A percentile compares a stretch with the other conserved stretches of the same genome.
Conservation (phyloP, 2,113 vertebrate species). For the Felis catus region F.catus_Fca126_mat1.0 CM031417.1:115448001-115448500, state of each 20-base stretch:
- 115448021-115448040: neutral
- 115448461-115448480: neutral
- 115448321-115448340: neutral
- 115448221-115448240: neutral
- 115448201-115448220: neutral
- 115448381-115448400: neutral
- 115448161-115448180: neutral
- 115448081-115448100: neutral
- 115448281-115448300: neutral
- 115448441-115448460: neutral
- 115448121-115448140: neutral
- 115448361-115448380: neutral
- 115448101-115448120: neutral
- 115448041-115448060: neutral
- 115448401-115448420: neutral
- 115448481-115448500: neutral
- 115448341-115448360: neutral
- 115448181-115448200: neutral
- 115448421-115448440: neutral
- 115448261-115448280: neutral
- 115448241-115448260: neutral
- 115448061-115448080: neutral
- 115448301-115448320: neutral
- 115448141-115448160: neutral
- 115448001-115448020: conserved; percentile 30